Conservation (phyloP, 2,113 vertebrate genomes). For the Vulpes ferrilata region DNA sequence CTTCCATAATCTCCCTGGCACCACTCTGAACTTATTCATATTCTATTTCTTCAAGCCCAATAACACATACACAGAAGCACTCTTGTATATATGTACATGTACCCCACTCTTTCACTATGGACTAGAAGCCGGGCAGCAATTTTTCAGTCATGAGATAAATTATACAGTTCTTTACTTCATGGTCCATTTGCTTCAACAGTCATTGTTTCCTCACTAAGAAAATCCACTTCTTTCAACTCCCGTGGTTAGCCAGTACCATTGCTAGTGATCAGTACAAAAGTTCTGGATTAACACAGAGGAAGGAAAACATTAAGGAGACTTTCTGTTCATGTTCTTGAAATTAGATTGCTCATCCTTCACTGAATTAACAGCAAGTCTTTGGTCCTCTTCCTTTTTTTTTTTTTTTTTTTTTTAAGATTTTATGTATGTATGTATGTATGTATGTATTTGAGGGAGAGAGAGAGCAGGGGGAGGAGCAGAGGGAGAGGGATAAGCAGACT, state of each 20-base stretch:
- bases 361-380: neutral
- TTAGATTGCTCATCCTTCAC: neutral
- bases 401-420: neutral
- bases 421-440: neutral
- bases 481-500: neutral
- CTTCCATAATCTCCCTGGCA: neutral
- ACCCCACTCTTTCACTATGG: neutral
- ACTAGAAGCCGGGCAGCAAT: neutral
- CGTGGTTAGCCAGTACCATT: neutral
- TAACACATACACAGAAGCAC: neutral
- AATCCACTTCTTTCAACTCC: neutral
- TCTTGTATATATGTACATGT: rapidly evolving
- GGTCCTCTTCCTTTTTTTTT: neutral
- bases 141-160: neutral
- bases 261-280: neutral
- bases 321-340: neutral
- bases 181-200: neutral
- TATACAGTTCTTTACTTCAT: neutral
- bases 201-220: neutral
- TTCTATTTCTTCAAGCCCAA: neutral
- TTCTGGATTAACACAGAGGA: neutral
- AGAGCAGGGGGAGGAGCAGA: neutral
- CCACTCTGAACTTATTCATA: neutral
- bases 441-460: neutral
- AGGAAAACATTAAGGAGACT: neutral